Evolutionary conservation across 2,797 vertebrate species (phyloP), one percentile per base, ranked within the genome.

Genomic region (Sardinella longiceps): DNA sequence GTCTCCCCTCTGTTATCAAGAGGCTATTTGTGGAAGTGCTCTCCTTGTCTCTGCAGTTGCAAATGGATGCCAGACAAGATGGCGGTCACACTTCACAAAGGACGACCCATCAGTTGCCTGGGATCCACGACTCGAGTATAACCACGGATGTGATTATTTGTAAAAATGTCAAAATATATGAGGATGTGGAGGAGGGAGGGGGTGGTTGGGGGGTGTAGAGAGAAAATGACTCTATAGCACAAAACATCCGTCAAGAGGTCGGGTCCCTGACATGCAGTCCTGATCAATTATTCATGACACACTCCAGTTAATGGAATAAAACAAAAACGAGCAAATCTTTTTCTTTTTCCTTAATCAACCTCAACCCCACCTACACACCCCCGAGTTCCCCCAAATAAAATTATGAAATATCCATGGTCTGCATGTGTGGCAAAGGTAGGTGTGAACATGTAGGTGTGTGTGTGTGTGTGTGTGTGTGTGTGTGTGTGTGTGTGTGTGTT

Each of bases 121-220:
- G n/a, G n/a, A 81, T 53, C 56, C 84, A 43, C 51, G 45, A 37
- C 83, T 86, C 84, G 70, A 86, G 87, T 87, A 88, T 85, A 89
- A 87, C 89, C 81, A 60, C 81, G 58, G 39, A 50, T 85, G 83
- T 89, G 87, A 89, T 89, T 88, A 88, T 88, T 89, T 84, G 84
- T 60, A 80, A 82, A 89, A 90, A 87, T 90, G 88, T 87, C 89
- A 90, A 56, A 83, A 84, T 48, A 50, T 23, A 74, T 25, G 85
- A 46, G 50, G 85, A n/a, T n/a, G 85, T 43, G 83, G 53, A n/a
- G 82, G 70, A 7, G 5, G 33, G 14, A 30, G 33, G 30, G 30
- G 18, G 66, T 1, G 12, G 30, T 48, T 11, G 46, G 33, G 56
- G 12, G 48, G 66, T 18, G 20, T 20, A 77, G 33, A 43, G 56